Base-by-base conservation (phyloP, 2,113 vertebrate species). In the Corythornis madagascariensis region DNA sequence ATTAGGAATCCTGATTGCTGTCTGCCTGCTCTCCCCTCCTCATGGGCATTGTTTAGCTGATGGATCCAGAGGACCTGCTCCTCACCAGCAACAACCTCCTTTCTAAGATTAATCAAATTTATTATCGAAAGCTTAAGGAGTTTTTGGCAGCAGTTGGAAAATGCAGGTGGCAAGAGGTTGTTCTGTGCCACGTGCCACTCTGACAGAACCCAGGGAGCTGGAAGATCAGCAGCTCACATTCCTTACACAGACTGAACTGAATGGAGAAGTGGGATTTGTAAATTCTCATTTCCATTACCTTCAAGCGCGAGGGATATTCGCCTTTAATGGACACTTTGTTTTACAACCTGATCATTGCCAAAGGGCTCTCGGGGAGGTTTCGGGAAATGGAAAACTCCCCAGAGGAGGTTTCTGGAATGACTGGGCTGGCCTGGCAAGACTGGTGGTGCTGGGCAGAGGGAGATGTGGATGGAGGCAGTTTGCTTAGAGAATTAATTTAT, bases 151-250 rank as follows among this genome's bases (percentile, higher is more conserved):
- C 13, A 45, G 22, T 33, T 8, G n/a, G 53, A 29, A 40, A 66
- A 42, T 15, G 8, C 28, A 12, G 14, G 81, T 0, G 10, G 4
- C 8, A 5, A 11, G 28, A 1, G 3, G 4, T 2, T 25, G 7
- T 10, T 13, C 2, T 15, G 8, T 10, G 40, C 38, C 40, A 20
- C 7, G 64, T 4, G 26, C 21, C 14, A 4, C 52, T 13, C 10
- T 0, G 38, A 17, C 3, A 17, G 40, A 14, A 9, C 25, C 43
- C 52, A 29, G 29, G 73, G 60, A 42, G 11, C 4, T 1, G 4
- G 29, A 28, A 72, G 38, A 31, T 9, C 8, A 43, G 0, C 19
- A 3, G 4, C 55, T 25, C 13, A 33, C 16, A 59, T 55, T 11
- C 31, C 48, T 20, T 38, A 3, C 28, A 20, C 43, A 73, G 59